Evolutionary conservation across 1,140 invertebrate species (phyloP).

Genomic region (Hypsibius dujardini): DNA sequence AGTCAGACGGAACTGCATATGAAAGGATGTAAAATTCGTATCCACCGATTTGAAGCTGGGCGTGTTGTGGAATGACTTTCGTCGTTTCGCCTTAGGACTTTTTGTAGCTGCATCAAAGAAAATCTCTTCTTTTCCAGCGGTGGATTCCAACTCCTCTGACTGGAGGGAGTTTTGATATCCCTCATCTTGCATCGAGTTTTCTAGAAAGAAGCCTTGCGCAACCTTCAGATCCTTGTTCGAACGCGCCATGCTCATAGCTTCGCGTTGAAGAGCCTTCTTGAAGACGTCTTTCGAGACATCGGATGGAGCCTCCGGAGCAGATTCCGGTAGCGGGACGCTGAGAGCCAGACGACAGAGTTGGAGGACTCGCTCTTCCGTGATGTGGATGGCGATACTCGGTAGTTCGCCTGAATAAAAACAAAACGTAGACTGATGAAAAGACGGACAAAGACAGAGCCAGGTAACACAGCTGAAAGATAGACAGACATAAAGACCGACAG

Average conservation of each 20-base stretch:
- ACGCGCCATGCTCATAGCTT: slow-evolving; percentile 8
- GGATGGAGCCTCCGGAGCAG: slow-evolving; percentile 19
- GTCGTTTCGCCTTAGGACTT: slow-evolving; percentile 19
- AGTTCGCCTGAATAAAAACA: slow-evolving; percentile 31
- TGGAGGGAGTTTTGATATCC: slow-evolving; percentile 27
- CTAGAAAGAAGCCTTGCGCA: slow-evolving; percentile 17
- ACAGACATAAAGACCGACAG: too few relatives aligned
- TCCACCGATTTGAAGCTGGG: slow-evolving; percentile 23
- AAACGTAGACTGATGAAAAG: slow-evolving; percentile 2
- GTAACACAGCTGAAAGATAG: too few relatives aligned
- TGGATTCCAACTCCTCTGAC: slow-evolving; percentile 23
- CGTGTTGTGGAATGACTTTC: slow-evolving; percentile 25
- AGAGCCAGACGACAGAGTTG: slow-evolving; percentile 35
- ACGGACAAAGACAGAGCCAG: not conserved
- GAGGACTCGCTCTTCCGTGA: slow-evolving; percentile 38
- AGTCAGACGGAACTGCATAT: not conserved
- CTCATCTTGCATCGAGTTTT: slow-evolving; percentile 29
- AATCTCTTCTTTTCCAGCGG: slow-evolving; percentile 26
- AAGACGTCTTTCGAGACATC: not conserved
- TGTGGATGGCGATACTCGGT: slow-evolving; percentile 33
- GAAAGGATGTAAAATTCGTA: not conserved
- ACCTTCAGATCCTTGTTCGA: slow-evolving; percentile 4
- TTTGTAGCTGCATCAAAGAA: not conserved
- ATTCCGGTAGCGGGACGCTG: slow-evolving; percentile 48
- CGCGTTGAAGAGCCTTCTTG: not conserved